Percentiles rank a stretch among this genome's conserved stretches.
Conservation (phyloP, 2,113 vertebrate genomes). For the Archocentrus centrarchus region DNA sequence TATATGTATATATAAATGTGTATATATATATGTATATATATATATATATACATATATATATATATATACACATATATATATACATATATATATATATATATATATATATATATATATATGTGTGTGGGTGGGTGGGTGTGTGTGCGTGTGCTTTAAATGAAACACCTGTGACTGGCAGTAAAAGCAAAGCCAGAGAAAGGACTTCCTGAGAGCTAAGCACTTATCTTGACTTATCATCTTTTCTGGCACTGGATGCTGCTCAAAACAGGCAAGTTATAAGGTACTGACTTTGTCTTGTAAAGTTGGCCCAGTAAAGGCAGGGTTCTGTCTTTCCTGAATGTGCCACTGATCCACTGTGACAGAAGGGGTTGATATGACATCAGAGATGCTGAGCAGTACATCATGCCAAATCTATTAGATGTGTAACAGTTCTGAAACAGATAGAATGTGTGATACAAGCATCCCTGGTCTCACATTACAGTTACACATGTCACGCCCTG, state of each 20-base stretch:
- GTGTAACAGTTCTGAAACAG: slow-evolving; percentile 2
- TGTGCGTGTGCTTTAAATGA: not conserved
- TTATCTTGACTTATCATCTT: not conserved
- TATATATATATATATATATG: too few species aligned
- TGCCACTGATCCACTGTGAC: slow-evolving; percentile 49
- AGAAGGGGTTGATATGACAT: slow-evolving; percentile 27
- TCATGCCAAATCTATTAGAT: slow-evolving; percentile 34
- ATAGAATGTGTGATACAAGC: not conserved
- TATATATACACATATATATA: too few species aligned
- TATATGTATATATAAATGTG: too few species aligned
- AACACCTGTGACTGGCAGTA: not conserved
- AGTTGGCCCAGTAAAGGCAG: not conserved
- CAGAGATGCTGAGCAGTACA: slow-evolving; percentile 10
- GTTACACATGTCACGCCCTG: not conserved
- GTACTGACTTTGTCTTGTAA: not conserved
- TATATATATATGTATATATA: too few species aligned
- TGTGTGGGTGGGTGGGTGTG: too few species aligned
- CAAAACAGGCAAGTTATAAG: not conserved
- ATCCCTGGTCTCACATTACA: not conserved
- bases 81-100: too few species aligned
- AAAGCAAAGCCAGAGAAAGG: not conserved
- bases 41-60: too few species aligned
- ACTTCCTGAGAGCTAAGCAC: not conserved
- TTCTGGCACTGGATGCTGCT: not conserved
- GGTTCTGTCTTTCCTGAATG: slow-evolving; percentile 33